Evolutionary conservation across 2,888 invertebrate species (phyloP).

Genomic region (Osmoderma eremita): DNA sequence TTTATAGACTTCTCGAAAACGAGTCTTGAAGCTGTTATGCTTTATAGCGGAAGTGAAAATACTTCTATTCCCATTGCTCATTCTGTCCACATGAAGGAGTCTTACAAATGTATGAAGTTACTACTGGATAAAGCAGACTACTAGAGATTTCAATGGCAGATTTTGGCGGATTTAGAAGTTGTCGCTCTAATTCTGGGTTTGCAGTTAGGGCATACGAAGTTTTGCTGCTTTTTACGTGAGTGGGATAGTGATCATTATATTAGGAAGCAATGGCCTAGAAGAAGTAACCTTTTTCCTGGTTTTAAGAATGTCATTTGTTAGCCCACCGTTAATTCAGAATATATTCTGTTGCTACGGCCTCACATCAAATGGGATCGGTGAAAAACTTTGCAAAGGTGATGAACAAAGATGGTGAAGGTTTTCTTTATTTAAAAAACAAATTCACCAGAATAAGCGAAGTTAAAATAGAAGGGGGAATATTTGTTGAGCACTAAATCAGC

Average conservation of each 20-base stretch:
- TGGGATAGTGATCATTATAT: too few relatives aligned
- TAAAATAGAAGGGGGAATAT: slow-evolving; percentile 1
- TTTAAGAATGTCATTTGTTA: not conserved
- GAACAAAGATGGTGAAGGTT: not conserved
- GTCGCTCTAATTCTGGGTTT: too few relatives aligned
- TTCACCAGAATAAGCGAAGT: too few relatives aligned
- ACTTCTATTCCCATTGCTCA: slow-evolving; percentile 1
- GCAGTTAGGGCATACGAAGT: too few relatives aligned
- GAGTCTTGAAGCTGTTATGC: slow-evolving; percentile 24
- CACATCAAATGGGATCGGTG: not conserved
- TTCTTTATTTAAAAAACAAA: not conserved
- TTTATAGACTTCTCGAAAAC: slow-evolving; percentile 18
- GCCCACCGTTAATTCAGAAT: not conserved
- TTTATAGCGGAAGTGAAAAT: slow-evolving; percentile 19
- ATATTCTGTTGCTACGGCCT: not conserved
- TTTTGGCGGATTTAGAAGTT: too few relatives aligned
- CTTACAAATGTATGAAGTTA: not conserved
- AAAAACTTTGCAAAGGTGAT: too few relatives aligned
- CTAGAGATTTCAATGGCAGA: too few relatives aligned
- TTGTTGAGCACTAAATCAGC: not conserved
- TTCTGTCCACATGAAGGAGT: not conserved
- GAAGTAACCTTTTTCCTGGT: too few relatives aligned
- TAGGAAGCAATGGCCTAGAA: too few relatives aligned
- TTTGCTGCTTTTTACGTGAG: too few relatives aligned
- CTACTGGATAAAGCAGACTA: too few relatives aligned